Conservation (phyloP, 92 coral and sea anemone species). For the Scolanthus callimorphus region DNA sequence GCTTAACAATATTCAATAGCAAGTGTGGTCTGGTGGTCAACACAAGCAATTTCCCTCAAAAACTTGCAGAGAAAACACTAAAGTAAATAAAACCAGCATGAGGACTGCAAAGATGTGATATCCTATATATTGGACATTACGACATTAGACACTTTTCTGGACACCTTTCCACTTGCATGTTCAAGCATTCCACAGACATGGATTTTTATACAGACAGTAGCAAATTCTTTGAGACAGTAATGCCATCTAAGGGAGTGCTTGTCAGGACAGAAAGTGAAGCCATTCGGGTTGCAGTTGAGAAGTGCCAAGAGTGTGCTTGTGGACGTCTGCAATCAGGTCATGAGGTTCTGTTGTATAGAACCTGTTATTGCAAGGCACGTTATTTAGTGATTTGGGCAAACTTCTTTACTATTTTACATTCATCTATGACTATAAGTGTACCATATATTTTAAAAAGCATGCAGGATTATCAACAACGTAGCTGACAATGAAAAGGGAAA, state of each 20-base stretch:
- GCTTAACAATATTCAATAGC: conserved; percentile 47
- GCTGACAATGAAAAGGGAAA: no score
- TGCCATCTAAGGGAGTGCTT: conserved; percentile 47
- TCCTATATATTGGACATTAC: conserved; percentile 76
- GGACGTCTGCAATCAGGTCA: conserved; percentile 47
- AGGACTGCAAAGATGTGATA: conserved; percentile 59
- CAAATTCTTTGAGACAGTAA: conserved; percentile 63
- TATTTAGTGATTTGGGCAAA: no score
- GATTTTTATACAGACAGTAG: conserved; percentile 66
- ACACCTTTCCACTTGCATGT: conserved; percentile 53
- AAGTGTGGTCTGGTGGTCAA: conserved; percentile 50
- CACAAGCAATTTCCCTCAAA: conserved; percentile 29
- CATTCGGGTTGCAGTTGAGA: conserved; percentile 46
- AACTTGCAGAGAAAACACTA: conserved; percentile 25
- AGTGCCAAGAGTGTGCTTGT: conserved; percentile 46
- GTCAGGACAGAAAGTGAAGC: conserved; percentile 10
- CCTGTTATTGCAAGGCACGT: conserved; percentile 59
- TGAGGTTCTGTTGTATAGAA: conserved; percentile 55
- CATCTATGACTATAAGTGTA: no score
- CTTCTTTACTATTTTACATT: no score
- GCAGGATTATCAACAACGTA: no score
- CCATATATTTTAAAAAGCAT: no score
- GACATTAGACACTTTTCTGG: conserved; percentile 63
- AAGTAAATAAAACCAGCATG: conserved; percentile 12
- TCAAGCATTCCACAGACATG: conserved; percentile 59